Evolutionary conservation across 2,113 vertebrate genomes (phyloP).

Genomic region (Myanophis thanlyinensis): DNA sequence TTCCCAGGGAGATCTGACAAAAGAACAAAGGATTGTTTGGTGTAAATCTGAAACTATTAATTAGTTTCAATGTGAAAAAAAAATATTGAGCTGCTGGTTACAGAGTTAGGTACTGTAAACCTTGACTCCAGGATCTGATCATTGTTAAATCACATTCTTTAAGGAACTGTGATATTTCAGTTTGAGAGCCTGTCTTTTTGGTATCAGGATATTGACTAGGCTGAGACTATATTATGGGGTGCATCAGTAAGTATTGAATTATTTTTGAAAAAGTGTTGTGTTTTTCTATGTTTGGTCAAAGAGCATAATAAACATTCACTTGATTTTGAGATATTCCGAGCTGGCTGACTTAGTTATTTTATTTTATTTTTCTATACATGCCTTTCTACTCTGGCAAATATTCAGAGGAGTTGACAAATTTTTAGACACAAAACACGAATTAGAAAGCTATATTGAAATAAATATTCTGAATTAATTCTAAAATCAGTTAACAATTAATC

Average conservation of each 20-base stretch:
- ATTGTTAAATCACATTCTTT: not conserved
- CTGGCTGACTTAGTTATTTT: not conserved
- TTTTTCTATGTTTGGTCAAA: not conserved
- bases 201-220: not conserved
- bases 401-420: not conserved
- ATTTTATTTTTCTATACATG: not conserved
- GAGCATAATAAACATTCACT: not conserved
- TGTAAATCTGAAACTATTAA: not conserved
- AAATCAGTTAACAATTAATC: not conserved
- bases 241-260: not conserved
- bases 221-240: not conserved
- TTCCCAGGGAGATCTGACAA: not conserved
- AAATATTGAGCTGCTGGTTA: not conserved
- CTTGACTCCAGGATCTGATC: not conserved
- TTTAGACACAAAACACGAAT: not conserved
- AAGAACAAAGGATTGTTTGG: not conserved
- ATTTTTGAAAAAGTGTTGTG: not conserved
- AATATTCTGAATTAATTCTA: not conserved
- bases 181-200: not conserved
- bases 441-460: not conserved
- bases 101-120: not conserved
- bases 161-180: not conserved
- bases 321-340: not conserved
- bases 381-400: not conserved
- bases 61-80: not conserved